Evolutionary conservation across 2,113 vertebrate genomes (phyloP).

Genomic region (Gasterosteus nipponicus): DNA sequence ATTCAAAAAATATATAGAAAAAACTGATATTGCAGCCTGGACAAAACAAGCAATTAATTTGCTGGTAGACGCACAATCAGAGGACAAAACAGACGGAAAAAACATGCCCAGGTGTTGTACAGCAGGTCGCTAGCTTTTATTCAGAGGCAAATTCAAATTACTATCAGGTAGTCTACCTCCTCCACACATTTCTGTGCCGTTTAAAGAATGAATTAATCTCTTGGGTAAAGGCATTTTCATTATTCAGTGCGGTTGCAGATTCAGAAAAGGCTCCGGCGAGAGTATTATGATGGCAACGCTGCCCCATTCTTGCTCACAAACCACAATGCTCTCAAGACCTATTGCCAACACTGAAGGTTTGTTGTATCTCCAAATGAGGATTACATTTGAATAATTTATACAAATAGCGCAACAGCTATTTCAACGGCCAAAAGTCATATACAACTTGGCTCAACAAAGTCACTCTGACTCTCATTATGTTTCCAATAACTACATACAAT

Average conservation of each 20-base stretch:
- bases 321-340: slow-evolving; percentile 58
- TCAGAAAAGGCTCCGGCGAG: slow-evolving; percentile 60
- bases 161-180: slow-evolving; percentile 35
- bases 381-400: slow-evolving; percentile 79
- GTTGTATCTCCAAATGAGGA: slow-evolving; percentile 69
- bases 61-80: not conserved
- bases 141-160: slow-evolving; percentile 54
- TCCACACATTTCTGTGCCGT: slow-evolving; percentile 38
- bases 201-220: slow-evolving; percentile 55
- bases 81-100: slow-evolving; percentile 32
- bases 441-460: not conserved
- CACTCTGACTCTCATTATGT: not conserved
- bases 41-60: slow-evolving; percentile 18
- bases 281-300: slow-evolving; percentile 49
- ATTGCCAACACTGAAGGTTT: slow-evolving; percentile 52
- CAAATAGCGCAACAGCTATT: slow-evolving; percentile 65
- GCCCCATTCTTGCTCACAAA: slow-evolving; percentile 60
- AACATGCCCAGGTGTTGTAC: slow-evolving; percentile 46
- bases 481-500: slow-evolving; percentile 24
- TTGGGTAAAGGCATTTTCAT: slow-evolving; percentile 61
- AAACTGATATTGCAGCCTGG: not conserved
- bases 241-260: slow-evolving; percentile 66
- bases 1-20: not conserved
- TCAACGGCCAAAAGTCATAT: slow-evolving; percentile 36
- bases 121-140: slow-evolving; percentile 32